Evolutionary conservation across 2,113 vertebrate genomes (phyloP).

Genomic region (Laterallus jamaicensis): DNA sequence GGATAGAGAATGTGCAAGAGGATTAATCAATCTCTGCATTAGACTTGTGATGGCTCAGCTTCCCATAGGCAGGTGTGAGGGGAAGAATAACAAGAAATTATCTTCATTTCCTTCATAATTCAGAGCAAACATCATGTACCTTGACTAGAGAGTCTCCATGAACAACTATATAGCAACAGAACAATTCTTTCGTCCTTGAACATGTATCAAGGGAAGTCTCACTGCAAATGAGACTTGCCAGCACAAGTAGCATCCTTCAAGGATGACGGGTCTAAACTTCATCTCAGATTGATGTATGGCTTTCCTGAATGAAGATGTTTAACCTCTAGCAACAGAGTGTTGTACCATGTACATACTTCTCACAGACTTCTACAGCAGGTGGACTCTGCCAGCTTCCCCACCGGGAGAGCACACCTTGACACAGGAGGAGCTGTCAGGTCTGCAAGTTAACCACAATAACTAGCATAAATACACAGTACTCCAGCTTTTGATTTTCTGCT

Average conservation of each 20-base stretch:
- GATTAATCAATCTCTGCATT: neutral
- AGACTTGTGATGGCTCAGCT: neutral
- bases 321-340: slow-evolving; percentile 11
- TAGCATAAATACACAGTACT: neutral
- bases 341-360: neutral
- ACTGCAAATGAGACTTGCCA: slow-evolving; percentile 11
- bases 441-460: neutral
- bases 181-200: neutral
- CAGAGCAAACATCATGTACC: neutral
- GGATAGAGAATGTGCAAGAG: neutral
- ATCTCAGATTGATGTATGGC: slow-evolving; percentile 3
- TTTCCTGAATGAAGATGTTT: neutral
- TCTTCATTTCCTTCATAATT: neutral
- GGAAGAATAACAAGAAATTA: neutral
- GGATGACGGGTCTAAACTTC: neutral
- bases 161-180: neutral
- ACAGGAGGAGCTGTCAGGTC: neutral
- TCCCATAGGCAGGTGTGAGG: neutral
- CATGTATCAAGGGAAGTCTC: neutral
- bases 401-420: neutral
- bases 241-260: neutral
- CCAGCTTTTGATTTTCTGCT: neutral
- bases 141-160: neutral
- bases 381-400: neutral
- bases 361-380: neutral